phyloP scores from a whole-genome alignment of 2,888 invertebrate species.

The Leptinotarsa haldemani region DNA sequence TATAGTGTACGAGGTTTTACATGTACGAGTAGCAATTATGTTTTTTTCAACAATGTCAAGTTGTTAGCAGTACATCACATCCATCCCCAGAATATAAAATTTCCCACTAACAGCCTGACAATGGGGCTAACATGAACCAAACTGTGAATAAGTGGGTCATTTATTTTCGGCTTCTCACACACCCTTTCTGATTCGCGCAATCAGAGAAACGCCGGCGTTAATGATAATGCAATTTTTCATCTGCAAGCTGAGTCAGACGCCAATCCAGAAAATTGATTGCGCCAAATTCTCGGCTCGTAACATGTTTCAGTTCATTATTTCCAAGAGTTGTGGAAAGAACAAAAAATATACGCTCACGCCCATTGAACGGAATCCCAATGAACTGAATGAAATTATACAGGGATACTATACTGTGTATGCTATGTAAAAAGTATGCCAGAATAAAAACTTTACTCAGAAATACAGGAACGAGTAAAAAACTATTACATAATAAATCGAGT shows the following conservation, averaged over 20 bases:
- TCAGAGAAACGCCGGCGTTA: slow-evolving; percentile 8
- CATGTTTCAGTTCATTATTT: slow-evolving; percentile 10
- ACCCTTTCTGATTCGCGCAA: neutral
- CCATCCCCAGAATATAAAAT: neutral
- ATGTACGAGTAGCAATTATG: too few relatives aligned
- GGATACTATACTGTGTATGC: too few relatives aligned
- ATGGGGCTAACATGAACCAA: neutral
- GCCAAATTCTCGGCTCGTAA: slow-evolving; percentile 6
- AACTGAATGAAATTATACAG: neutral
- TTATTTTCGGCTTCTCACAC: slow-evolving; percentile 2
- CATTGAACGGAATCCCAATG: neutral
- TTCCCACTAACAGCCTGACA: neutral
- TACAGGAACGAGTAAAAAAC: too few relatives aligned
- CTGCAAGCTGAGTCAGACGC: slow-evolving; percentile 12
- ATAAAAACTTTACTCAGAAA: too few relatives aligned
- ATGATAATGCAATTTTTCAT: slow-evolving; percentile 21
- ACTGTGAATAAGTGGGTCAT: slow-evolving; percentile 2
- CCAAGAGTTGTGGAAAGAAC: neutral
- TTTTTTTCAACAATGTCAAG: too few relatives aligned
- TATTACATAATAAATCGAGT: too few relatives aligned
- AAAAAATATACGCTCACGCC: neutral
- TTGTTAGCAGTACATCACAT: too few relatives aligned
- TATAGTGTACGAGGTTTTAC: too few relatives aligned
- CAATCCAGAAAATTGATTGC: slow-evolving; percentile 8
- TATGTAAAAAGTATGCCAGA: too few relatives aligned